These are phyloP conservation scores for Bolinopsis microptera DNA, from an alignment of 37 sponge, comb jelly and placozoan genomes.

Conservation along the genomic window DNA sequence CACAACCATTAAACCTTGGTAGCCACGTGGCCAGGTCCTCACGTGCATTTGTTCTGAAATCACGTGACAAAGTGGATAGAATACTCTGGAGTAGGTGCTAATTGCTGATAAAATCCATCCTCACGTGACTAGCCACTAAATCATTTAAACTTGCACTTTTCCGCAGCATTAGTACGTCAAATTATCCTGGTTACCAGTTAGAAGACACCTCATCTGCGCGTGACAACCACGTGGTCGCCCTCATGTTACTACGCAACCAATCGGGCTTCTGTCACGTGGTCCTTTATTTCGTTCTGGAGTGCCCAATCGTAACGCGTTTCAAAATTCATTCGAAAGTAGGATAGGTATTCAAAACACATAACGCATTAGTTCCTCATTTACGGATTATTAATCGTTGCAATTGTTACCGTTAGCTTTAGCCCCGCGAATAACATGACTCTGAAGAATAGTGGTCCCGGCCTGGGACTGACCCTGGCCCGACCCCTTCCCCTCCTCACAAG, in stretches of 20 bases:
- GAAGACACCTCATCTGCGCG: neutral
- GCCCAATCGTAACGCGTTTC: slow-evolving; percentile 66
- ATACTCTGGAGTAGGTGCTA: slow-evolving; percentile 51
- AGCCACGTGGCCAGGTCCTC: neutral
- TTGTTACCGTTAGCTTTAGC: neutral
- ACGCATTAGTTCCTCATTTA: slow-evolving; percentile 50
- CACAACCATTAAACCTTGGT: slow-evolving; percentile 56
- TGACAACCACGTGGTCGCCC: neutral
- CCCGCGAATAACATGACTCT: slow-evolving; percentile 36
- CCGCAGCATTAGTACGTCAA: slow-evolving; percentile 41
- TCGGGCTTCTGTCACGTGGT: slow-evolving; percentile 1
- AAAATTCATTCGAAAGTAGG: slow-evolving; percentile 61
- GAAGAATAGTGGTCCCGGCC: slow-evolving; percentile 8
- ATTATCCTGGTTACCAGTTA: slow-evolving; percentile 48
- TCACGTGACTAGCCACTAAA: neutral
- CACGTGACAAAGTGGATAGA: neutral
- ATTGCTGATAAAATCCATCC: slow-evolving; percentile 55
- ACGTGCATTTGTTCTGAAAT: slow-evolving; percentile 8
- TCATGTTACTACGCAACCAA: slow-evolving; percentile 49
- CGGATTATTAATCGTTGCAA: slow-evolving; percentile 20
- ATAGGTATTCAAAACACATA: slow-evolving; percentile 56
- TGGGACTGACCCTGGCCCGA: slow-evolving; percentile 17
- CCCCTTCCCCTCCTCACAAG: neutral
- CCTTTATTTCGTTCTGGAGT: slow-evolving; percentile 21
- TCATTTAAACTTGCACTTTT: slow-evolving; percentile 66